Evolutionary conservation across 2,888 invertebrate species (phyloP), one percentile per base, ranked within the genome.

Genomic region (Tachina fera): DNA sequence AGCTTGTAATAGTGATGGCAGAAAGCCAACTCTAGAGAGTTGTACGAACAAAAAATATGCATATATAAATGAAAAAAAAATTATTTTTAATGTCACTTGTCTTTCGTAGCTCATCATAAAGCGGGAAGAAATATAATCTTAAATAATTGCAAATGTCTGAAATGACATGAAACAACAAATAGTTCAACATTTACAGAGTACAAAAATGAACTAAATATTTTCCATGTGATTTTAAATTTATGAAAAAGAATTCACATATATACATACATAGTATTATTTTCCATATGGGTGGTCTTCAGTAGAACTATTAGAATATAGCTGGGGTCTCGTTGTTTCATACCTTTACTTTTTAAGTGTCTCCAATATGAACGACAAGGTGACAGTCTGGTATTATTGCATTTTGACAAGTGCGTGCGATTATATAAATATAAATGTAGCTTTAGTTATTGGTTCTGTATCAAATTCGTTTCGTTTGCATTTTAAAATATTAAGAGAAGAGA

Each of bases 101-200:
- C 84, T 81, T 77, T 84, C 60, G 81, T 63, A 72, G 65, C 76
- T 76, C 72, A 81, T 74, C 84, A 84, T 72, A 76, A 67, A 76
- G 67, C 53, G 60, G 77, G 81, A 81, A 84, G 81, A 81, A 84
- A 84, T 84, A 68, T 81, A 84, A 84, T 84, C 84, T 81, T 77
- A 84, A 84, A 84, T 84, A 84, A 84, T 84, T 84, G 81, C 81
- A 61, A 77, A 84, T 81, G 84, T 81, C 81, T 84, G 77, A 72
- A 63, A 81, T 84, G 84, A 81, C 81, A 81, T 63, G 81, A 72
- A 74, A 81, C 84, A 76, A 80, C 83, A 83, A 83, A 78, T 83
- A 83, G 76, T 77, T 83, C 71, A 77, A 77, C 65, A 77, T 83
- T 77, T 83, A 83, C 63, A 49, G 61, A 16, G 22, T 74, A 68